Evolutionary conservation across 2,888 invertebrate genomes (phyloP).

Genomic region (Thereva nobilitata): DNA sequence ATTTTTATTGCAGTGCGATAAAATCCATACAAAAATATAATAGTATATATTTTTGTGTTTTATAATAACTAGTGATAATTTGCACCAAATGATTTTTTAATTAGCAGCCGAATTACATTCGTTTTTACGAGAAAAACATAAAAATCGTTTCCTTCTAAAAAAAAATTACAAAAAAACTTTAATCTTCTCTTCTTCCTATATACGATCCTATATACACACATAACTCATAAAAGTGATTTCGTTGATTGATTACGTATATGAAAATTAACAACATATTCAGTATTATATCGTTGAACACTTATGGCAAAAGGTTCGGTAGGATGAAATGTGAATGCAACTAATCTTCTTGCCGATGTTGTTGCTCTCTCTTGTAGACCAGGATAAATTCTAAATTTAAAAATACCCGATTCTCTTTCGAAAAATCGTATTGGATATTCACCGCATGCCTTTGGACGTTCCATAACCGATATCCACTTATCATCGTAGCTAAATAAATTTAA

Average conservation of each 20-base stretch:
- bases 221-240: no score
- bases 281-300: conserved; percentile 89
- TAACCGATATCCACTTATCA: conserved; percentile 92
- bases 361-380: conserved; percentile 77
- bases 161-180: no score
- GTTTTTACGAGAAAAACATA: no score
- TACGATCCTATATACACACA: no score
- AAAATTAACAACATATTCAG: conserved; percentile 93
- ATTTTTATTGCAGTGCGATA: no score
- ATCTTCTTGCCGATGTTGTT: conserved; percentile 65
- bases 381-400: conserved; percentile 86
- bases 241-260: conserved; percentile 73
- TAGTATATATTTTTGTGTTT: no score
- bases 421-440: conserved; percentile 91
- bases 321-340: conserved; percentile 95
- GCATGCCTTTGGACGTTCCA: conserved; percentile 93
- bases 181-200: no score
- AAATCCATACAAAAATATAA: no score
- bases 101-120: no score
- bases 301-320: conserved; percentile 96
- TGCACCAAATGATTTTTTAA: no score
- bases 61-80: no score
- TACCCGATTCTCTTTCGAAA: conserved; percentile 79
- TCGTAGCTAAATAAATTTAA: conserved; percentile 90
- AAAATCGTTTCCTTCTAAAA: no score